A percentile compares a stretch with the other conserved stretches of the same genome.
These are phyloP conservation scores for Calonectris borealis DNA, from an alignment of 2,113 vertebrate species.

Conservation along the genomic window DNA sequence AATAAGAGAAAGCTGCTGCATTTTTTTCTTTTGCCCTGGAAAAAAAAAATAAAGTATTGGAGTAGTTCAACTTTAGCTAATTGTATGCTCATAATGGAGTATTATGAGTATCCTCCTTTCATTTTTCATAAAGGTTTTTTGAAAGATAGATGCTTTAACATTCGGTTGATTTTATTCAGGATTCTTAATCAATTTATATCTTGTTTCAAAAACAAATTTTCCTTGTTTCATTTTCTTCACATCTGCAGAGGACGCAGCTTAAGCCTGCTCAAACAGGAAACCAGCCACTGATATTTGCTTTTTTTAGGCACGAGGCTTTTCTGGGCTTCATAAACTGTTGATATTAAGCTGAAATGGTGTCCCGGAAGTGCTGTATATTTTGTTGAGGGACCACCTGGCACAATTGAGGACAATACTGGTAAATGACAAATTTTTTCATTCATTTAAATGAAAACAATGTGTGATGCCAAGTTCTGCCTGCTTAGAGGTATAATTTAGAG, in stretches of 20 bases:
- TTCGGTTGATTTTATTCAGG: background rate
- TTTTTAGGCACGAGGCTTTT: background rate
- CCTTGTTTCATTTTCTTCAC: background rate
- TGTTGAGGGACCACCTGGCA: background rate
- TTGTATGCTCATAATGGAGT: background rate
- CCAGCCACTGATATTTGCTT: background rate
- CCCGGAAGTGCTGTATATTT: background rate
- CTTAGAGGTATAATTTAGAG: background rate
- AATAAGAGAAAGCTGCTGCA: background rate
- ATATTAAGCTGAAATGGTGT: background rate
- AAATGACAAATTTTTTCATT: background rate
- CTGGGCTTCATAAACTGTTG: background rate
- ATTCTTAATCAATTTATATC: background rate
- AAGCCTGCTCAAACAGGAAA: conserved; percentile 45
- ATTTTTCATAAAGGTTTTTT: background rate
- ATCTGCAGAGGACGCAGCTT: background rate
- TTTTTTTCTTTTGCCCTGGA: background rate
- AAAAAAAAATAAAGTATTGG: background rate
- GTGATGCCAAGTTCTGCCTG: background rate
- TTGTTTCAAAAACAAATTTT: conserved; percentile 35
- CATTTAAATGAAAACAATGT: background rate
- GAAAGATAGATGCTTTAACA: background rate
- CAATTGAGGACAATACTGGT: background rate
- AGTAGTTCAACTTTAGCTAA: background rate
- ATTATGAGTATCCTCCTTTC: background rate